Evolutionary conservation across 2,888 invertebrate species (phyloP).

Genomic region (Eudemis profundana): DNA sequence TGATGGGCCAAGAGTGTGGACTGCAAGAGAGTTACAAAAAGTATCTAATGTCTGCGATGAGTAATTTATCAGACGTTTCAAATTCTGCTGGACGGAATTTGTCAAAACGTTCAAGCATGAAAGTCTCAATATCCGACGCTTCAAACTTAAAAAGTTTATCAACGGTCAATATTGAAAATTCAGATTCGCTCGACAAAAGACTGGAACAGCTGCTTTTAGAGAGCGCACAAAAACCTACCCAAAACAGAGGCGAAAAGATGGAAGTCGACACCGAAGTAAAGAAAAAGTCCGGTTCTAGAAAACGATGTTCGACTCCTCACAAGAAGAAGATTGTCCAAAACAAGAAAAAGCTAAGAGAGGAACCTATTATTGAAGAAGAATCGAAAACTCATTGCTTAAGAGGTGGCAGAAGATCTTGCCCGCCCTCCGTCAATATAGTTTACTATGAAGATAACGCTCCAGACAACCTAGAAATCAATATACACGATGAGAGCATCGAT

Average conservation of each 20-base stretch:
- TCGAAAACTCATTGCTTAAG: slow-evolving; percentile 62
- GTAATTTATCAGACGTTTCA: slow-evolving; percentile 38
- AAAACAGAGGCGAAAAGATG: slow-evolving; percentile 46
- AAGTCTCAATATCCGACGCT: slow-evolving; percentile 54
- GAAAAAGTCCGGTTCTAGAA: slow-evolving; percentile 54
- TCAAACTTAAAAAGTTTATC: slow-evolving; percentile 61
- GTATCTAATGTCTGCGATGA: slow-evolving; percentile 33
- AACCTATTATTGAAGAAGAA: slow-evolving; percentile 66
- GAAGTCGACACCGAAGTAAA: slow-evolving; percentile 50
- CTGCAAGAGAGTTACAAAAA: slow-evolving; percentile 51
- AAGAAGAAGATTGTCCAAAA: slow-evolving; percentile 57
- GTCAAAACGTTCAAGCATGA: slow-evolving; percentile 17
- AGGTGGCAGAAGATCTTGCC: slow-evolving; percentile 66
- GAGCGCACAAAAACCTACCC: slow-evolving; percentile 67
- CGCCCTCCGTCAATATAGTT: slow-evolving; percentile 58
- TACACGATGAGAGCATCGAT: slow-evolving; percentile 42
- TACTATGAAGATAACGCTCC: slow-evolving; percentile 46
- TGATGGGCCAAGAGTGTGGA: slow-evolving; percentile 69
- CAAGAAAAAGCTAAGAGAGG: slow-evolving; percentile 51
- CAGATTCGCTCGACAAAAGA: slow-evolving; percentile 67
- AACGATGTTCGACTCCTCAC: slow-evolving; percentile 68
- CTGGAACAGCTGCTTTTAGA: slow-evolving; percentile 68
- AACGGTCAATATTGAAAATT: slow-evolving; percentile 59
- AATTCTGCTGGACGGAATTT: slow-evolving; percentile 37
- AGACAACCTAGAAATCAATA: slow-evolving; percentile 48